Base-by-base conservation (phyloP, 2,888 invertebrate genomes). In the Herminia tarsipennalis region DNA sequence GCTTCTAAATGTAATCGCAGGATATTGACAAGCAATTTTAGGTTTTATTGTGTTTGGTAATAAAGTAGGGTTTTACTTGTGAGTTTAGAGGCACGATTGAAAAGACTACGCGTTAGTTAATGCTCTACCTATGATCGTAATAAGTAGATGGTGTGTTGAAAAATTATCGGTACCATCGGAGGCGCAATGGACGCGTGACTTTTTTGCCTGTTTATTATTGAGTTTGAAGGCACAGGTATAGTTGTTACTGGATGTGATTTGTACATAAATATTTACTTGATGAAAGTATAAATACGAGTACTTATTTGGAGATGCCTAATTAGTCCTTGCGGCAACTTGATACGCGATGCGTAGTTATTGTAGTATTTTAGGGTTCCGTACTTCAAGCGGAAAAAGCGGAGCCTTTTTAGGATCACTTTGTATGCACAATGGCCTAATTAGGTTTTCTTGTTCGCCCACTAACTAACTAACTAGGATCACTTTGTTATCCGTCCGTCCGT, bases 121-220 rank as follows among this genome's bases (percentile, higher is more conserved):
- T 88, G 86, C 80, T 84, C 81, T 83, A 86, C 80, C 87, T 89
- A 88, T 86, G 89, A 88, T 88, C 83, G 88, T 88, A 90, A 89
- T 91, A 90, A 90, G 91, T 88, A 88, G 89, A 90, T 83, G 88
- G 88, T 88, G 88, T 88, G 91, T 90, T 90, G 90, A 91, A 90
- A 89, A 91, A 91, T 90, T 90, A 89, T 90, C 89, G 86, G 86
- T 79, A 77, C 86, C 81, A 89, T 89, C 89, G 86, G 86, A 88
- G 90, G 88, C 87, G 85, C 88, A 87, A 83, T 88, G 86, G 83
- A 83, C 82, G 86, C 84, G 80, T 81, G 80, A 83, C 84, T 90
- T 89, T 88, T 90, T 89, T 88, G 85, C 83, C 83, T 85, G 83
- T 88, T 88, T 88, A 83, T 70, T 86, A 84, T 86, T 84, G 78